Base-by-base conservation (phyloP, 2,888 invertebrate species). In the Cynaeus angustus region DNA sequence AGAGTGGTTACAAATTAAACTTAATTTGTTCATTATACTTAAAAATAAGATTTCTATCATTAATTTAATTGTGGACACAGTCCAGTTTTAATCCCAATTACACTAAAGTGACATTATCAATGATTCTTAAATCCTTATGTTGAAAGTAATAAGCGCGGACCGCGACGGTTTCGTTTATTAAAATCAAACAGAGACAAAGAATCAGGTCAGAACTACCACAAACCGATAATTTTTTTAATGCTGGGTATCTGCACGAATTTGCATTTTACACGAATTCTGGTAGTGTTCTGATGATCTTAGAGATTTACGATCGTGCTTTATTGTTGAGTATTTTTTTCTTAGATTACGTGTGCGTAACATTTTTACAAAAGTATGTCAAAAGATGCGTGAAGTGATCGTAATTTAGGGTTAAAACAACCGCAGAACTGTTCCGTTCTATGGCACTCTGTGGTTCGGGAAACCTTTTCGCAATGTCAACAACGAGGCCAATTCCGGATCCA, bases 401-500 rank as follows among this genome's bases (percentile, higher is more conserved):
- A 16, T 46, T 46, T 46, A 26, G 46, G 21, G 46, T 14, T 16
- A n/a, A 12, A 46, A 46, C 21, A 16, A 1, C 46, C 26, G 41
- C 41, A 41, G 37, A 37, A 1, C 10, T n/a, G 41, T 41, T 12
- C 12, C 12, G 41, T 41, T 41, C 10, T 41, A 41, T 41, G 41
- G 10, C 41, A 41, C 13, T n/a, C 10, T 13, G 41, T 12, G 41
- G 41, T 41, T 41, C 12, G 10, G 10, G 10, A 41, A 41, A n/a
- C 33, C 1, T 41, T 41, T 41, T 41, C 41, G 41, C 41, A 41
- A 33, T 33, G 33, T 41, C 13, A n/a, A 10, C 41, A 56, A 14
- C 13, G 56, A 38, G 56, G 56, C 21, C 56, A 56, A 41, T 43
- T 41, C 43, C 56, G 41, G 41, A 55, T 56, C 33, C 38, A 55